Base-by-base conservation (phyloP, 1,140 invertebrate genomes). In the Zelostemma sp. region DNA sequence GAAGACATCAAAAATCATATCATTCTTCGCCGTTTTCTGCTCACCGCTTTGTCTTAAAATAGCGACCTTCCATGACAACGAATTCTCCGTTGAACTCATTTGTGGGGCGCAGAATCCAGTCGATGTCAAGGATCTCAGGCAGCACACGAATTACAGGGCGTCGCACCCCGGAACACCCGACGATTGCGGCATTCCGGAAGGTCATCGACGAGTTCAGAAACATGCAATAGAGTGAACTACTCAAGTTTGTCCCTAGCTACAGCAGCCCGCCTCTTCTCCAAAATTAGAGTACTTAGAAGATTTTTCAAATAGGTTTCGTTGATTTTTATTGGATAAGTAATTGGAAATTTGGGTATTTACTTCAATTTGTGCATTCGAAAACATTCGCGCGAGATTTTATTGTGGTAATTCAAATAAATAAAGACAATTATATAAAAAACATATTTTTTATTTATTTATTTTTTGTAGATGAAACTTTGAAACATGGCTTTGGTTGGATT, bases 171-270 rank as follows among this genome's bases (percentile, higher is more conserved):
- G 90, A 93, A 43, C 95, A 98, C 90, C 88, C 89, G 21, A 91
- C 90, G 1, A 91, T 95, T 59, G 81, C 88, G 38, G 85, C 89
- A 41, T 91, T 98, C 88, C 93, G 97, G 97, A 92, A 90, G 82
- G 93, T 97, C 15, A 88, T 98, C 2, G 87, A 91, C 63, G 88
- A 88, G 15, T 96, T 99, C 76, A 92, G 89, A 61, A 95, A 97
- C 82, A 86, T 90, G 17, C 93, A 98, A 79, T 91, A 93, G 51
- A 87, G 95, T 50, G 92, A 96, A 74, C 82, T 99, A 9, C 85
- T 99, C 0, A 97, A 98, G 83, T 99, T 99, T 88, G 96, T 98
- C 3, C 99, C 97, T 0, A 97, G 96, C 78, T 98, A 96, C 76
- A 98, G 97, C 0, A 84, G 96, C 71, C 96, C 97, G n/a, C 97